Evolutionary conservation across 2,113 vertebrate species (phyloP).

Genomic region (Camelus dromedarius): DNA sequence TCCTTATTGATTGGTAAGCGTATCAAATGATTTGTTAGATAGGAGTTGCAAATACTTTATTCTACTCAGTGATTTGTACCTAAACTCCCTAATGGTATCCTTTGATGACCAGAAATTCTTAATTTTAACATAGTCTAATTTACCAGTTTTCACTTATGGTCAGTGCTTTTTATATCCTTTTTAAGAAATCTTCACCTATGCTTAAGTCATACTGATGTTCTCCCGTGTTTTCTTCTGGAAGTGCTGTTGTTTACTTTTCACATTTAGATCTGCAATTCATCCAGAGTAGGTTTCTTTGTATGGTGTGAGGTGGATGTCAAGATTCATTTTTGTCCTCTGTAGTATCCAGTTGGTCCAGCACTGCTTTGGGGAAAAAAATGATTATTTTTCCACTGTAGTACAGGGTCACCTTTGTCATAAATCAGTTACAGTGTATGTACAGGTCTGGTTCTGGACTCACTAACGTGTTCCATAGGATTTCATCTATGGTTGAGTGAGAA

Average conservation of each 20-base stretch:
- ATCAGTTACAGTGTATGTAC: not conserved
- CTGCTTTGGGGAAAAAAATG: not conserved
- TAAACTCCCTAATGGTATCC: not conserved
- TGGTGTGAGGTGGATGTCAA: not conserved
- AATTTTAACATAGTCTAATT: not conserved
- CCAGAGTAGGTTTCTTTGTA: not conserved
- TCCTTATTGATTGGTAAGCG: not conserved
- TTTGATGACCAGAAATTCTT: not conserved
- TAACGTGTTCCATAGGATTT: not conserved
- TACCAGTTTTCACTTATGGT: not conserved
- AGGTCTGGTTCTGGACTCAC: not conserved
- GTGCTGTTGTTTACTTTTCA: not conserved
- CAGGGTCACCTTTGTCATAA: not conserved
- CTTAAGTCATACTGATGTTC: not conserved
- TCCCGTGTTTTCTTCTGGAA: not conserved
- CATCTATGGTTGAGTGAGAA: not conserved
- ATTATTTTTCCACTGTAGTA: not conserved
- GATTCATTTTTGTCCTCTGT: not conserved
- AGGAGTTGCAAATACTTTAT: not conserved
- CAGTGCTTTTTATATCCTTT: not conserved
- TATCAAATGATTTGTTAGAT: not conserved
- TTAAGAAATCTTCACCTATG: not conserved
- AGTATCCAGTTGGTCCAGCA: not conserved
- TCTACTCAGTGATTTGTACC: not conserved
- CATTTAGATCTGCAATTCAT: not conserved